Conservation (phyloP, 2,113 vertebrate species). For the Pachypanchax playfairii region DNA sequence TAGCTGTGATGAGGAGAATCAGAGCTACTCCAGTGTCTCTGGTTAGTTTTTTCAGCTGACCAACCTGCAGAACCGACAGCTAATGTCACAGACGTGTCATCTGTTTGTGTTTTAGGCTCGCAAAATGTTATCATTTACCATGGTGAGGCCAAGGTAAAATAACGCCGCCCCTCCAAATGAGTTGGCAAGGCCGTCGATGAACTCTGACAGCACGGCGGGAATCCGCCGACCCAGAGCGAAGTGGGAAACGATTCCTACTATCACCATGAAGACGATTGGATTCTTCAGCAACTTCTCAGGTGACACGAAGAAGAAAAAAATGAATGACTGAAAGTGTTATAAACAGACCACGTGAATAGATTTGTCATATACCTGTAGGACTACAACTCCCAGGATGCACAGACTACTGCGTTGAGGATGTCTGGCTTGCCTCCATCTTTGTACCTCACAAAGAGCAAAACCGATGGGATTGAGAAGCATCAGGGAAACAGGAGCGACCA, state of each 20-base stretch:
- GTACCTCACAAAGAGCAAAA: constrained; percentile 97
- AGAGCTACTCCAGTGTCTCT: constrained; percentile 90
- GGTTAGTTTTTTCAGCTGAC: constrained; percentile 90
- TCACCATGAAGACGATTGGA: constrained; percentile 96
- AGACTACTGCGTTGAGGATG: constrained; percentile 84
- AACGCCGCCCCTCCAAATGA: constrained; percentile 94
- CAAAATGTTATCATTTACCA: constrained; percentile 76
- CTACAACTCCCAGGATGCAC: constrained; percentile 86
- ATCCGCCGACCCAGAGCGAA: constrained; percentile 91
- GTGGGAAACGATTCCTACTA: constrained; percentile 91
- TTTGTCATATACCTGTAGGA: constrained; percentile 78
- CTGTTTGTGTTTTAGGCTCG: background rate
- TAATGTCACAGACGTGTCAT: background rate
- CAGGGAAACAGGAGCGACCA: constrained; percentile 96
- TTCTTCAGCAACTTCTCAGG: constrained; percentile 86
- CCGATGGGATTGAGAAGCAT: constrained; percentile 97
- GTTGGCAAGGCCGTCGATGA: constrained; percentile 92
- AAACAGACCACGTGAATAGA: background rate
- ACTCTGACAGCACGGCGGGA: constrained; percentile 87
- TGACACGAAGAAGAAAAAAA: background rate
- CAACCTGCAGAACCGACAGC: constrained; percentile 65
- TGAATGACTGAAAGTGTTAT: background rate
- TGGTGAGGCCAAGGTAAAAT: constrained; percentile 96
- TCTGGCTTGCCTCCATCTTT: constrained; percentile 86
- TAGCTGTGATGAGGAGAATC: constrained; percentile 97